Conservation (phyloP, 1,140 invertebrate species). For the Apis dorsata region DNA sequence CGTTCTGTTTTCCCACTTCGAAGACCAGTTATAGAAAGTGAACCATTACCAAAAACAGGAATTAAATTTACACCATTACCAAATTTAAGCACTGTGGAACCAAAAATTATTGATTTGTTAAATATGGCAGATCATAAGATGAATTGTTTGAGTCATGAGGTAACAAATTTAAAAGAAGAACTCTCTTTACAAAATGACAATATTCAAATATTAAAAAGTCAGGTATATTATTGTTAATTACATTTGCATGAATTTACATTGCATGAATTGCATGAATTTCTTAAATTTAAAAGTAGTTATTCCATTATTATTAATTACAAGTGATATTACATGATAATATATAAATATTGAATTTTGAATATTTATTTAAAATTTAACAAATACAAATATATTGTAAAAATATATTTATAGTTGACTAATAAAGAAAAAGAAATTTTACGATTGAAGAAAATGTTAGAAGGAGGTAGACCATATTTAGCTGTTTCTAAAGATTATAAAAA, state of each 20-base stretch:
- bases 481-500: conserved; percentile 81
- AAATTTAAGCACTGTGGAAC: conserved; percentile 69
- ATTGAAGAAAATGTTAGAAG: conserved; percentile 83
- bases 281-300: background rate
- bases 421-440: conserved; percentile 84
- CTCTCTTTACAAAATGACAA: conserved; percentile 75
- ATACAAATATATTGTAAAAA: conserved; percentile 3
- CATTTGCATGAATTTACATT: conserved; percentile 26
- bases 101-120: conserved; percentile 73
- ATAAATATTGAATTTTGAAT: background rate
- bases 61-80: conserved; percentile 58
- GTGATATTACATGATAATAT: background rate
- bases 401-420: conserved; percentile 65
- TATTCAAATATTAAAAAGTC: conserved; percentile 74
- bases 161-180: conserved; percentile 79
- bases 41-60: conserved; percentile 67
- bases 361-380: conserved; percentile 15
- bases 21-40: conserved; percentile 72
- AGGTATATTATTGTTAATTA: conserved; percentile 71
- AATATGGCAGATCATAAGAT: conserved; percentile 79
- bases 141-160: conserved; percentile 77
- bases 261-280: conserved; percentile 7
- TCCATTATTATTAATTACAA: background rate
- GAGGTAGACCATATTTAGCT: conserved; percentile 81
- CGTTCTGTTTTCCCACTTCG: conserved; percentile 73